phyloP scores from a whole-genome alignment of 2,113 vertebrate species.

The Antechinus flavipes region DNA sequence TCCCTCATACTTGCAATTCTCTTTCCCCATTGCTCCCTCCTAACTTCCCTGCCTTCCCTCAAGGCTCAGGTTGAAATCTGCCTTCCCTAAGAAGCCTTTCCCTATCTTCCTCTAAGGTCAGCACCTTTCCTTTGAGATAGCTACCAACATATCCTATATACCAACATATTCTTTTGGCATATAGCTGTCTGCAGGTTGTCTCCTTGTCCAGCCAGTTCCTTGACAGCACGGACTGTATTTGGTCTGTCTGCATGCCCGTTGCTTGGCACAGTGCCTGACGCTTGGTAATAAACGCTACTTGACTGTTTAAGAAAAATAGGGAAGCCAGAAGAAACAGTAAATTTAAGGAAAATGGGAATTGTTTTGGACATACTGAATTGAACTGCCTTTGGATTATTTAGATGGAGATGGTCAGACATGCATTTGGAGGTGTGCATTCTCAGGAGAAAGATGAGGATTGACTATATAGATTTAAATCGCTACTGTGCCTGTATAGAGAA shows the following conservation, averaged over 20 bases:
- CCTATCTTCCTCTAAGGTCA: neutral
- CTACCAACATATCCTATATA: neutral
- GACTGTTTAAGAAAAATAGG: neutral
- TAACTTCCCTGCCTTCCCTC: neutral
- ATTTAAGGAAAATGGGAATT: neutral
- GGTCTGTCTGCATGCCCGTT: neutral
- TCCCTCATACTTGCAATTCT: neutral
- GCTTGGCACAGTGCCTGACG: neutral
- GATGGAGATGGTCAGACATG: neutral
- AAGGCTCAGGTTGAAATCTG: neutral
- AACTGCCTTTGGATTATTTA: neutral
- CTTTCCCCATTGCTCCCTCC: neutral
- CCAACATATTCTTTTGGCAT: neutral
- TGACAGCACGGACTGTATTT: neutral
- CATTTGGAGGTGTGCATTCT: neutral
- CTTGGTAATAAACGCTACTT: neutral
- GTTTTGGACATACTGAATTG: neutral
- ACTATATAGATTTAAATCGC: neutral
- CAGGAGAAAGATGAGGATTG: neutral
- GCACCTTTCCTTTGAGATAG: neutral
- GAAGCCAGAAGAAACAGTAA: neutral
- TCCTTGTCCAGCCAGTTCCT: too few species aligned
- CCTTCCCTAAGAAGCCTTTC: neutral
- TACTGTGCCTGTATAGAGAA: neutral
- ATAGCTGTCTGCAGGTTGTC: neutral